These are phyloP conservation scores for Arvicanthis niloticus DNA, from an alignment of 2,113 vertebrate genomes.

Conservation along the genomic window DNA sequence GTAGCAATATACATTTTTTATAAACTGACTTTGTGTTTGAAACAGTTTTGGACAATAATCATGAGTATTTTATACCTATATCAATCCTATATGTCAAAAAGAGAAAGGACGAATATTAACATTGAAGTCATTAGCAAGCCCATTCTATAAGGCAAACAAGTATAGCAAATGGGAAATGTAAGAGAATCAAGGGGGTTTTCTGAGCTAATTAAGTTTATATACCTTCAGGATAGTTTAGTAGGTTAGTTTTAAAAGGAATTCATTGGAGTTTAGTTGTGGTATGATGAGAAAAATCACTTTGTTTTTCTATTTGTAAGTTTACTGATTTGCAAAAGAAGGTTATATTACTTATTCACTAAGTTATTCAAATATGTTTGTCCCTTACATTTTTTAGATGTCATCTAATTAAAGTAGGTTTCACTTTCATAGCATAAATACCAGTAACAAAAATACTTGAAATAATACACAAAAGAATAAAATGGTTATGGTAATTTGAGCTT, in stretches of 20 bases:
- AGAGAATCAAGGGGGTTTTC: neutral
- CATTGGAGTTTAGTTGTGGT: neutral
- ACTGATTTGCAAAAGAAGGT: neutral
- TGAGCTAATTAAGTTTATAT: neutral
- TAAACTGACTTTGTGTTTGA: neutral
- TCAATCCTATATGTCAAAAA: neutral
- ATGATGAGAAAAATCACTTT: neutral
- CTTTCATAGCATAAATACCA: neutral
- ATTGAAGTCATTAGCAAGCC: neutral
- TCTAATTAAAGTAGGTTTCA: conserved; percentile 30
- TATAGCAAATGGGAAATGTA: neutral
- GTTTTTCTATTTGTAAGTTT: neutral
- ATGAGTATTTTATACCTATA: neutral
- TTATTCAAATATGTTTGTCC: neutral
- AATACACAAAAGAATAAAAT: neutral
- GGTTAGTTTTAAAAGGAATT: neutral
- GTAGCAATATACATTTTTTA: neutral
- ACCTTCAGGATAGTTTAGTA: neutral
- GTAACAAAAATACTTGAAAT: neutral
- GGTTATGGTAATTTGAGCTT: neutral
- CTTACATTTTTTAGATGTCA: conserved; percentile 6
- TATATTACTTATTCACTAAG: neutral
- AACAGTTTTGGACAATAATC: neutral
- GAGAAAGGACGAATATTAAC: neutral
- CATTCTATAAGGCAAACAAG: neutral